Base-by-base conservation (phyloP, 2,113 vertebrate species). In the Ctenomys sociabilis region DNA sequence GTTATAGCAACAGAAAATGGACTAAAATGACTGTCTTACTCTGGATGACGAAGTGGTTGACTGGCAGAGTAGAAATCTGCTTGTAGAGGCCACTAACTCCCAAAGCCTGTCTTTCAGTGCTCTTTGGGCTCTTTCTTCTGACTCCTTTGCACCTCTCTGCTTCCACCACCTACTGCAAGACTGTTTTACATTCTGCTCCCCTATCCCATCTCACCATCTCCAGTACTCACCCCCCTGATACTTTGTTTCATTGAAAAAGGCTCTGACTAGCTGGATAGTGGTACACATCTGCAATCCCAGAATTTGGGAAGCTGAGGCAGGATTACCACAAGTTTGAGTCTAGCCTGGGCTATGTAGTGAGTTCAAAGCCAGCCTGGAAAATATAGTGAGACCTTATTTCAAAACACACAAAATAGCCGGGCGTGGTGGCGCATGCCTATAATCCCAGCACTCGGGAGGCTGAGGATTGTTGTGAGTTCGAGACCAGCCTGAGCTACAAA, bases 1-100 rank as follows among this genome's bases (percentile, higher is more conserved):
- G 93, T 83, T 89, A 94, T 64, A 89, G 78, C 86, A 89, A 94
- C 93, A 52, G 45, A 83, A 83, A 83, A 63, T 26, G 26, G 77
- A 37, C 32, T 49, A 19, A 83, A 86, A 26, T 35, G 40, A 75
- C 40, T 28, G n/a, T 40, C 17, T 77, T 52, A 22, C 37, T 94
- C n/a, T 45, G 66, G 43, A 64, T 35, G 28, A 5, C 45, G 80
- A 32, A 16, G 2, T 40, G 28, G 61, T 26, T n/a, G 43, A 14
- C 59, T 43, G 3, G 7, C 37, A 28, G 88, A 94, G 17, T 64
- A 68, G 54, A 88, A 82, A 49, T 52, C 64, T 82, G 78, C 84
- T 24, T 40, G 61, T 12, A 66, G 28, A 66, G 28, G 11, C 49
- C 30, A n/a, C 8, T 59, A 7, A 57, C 22, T 19, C 35, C 57